Base-by-base conservation (phyloP, 2,888 invertebrate genomes). In the Phyto melanocephala region DNA sequence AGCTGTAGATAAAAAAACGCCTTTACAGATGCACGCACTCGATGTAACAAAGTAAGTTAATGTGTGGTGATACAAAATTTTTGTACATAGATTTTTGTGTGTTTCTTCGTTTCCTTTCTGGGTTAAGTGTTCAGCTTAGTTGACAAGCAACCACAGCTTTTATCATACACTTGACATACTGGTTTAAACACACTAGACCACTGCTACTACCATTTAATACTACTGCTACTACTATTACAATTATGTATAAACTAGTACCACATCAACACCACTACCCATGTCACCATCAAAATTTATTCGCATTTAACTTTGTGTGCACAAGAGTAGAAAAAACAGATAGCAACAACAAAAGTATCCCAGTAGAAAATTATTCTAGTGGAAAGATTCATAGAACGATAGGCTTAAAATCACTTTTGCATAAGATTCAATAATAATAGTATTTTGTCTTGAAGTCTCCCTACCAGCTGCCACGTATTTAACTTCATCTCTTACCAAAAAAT, bases 121-220 rank as follows among this genome's bases (percentile, higher is more conserved):
- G 70, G 50, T 72, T 52, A 65, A 70, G 28, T 70, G 42, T 74
- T 67, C 67, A 74, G 42, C 6, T 50, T 40, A 50, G 70, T 50
- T 76, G 70, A 71, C 75, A 76, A 70, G 56, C 70, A 65, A 75
- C 80, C 75, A 52, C 70, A 76, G 42, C 40, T 80, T 80, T 76
- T 76, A 65, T 80, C 65, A 80, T 58, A 70, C 75, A 65, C 80
- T 75, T 80, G 80, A 70, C 75, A 68, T 63, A 50, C 63, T 67
- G 75, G 40, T 42, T 75, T 75, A 47, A 37, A 33, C 37, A 15
- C 35, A 42, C 17, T 35, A 22, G 15, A 62, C 40, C 6, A 22
- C 40, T 40, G 47, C 17, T 28, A 63, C 28, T 17, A 28, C 6
- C 28, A 28, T 6, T 28, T 28, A 42, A 10, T n/a, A 15, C 17